Conservation (phyloP, 1,140 invertebrate species). For the Lamellibrachia luymesi region DNA sequence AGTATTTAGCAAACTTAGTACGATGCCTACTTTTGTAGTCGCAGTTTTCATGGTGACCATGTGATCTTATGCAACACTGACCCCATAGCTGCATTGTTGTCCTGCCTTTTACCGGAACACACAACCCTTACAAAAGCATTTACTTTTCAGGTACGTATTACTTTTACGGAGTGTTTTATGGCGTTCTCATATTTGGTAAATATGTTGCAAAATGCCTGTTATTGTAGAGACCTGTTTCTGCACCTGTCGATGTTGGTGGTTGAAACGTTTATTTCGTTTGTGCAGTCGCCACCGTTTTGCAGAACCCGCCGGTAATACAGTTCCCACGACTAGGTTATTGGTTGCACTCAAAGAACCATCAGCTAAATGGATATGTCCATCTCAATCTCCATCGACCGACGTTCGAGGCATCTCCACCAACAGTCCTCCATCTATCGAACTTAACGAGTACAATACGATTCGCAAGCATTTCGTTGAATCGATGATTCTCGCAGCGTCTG, state of each 20-base stretch:
- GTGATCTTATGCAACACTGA: too few relatives aligned
- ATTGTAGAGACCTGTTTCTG: not conserved
- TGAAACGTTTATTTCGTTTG: not conserved
- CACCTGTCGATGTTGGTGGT: not conserved
- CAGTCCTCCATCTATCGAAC: not conserved
- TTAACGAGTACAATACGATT: not conserved
- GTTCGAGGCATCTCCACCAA: not conserved
- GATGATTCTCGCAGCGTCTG: not conserved
- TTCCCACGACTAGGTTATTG: not conserved
- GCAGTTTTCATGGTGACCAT: too few relatives aligned
- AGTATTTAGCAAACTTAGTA: not conserved
- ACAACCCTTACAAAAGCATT: too few relatives aligned
- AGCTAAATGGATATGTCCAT: conserved; percentile 5
- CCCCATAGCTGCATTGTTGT: too few relatives aligned
- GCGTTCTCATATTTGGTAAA: not conserved
- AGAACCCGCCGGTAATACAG: not conserved
- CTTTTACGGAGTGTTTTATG: not conserved
- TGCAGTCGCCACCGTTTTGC: not conserved
- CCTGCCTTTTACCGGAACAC: too few relatives aligned
- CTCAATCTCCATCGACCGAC: not conserved
- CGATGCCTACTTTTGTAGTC: too few relatives aligned
- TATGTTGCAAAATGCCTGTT: not conserved
- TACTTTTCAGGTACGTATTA: not conserved
- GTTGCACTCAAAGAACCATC: not conserved
- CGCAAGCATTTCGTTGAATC: not conserved